A percentile compares a stretch with the other conserved stretches of the same genome.
Evolutionary conservation across 2,888 invertebrate species (phyloP).

Genomic region (Ligdia adustata): DNA sequence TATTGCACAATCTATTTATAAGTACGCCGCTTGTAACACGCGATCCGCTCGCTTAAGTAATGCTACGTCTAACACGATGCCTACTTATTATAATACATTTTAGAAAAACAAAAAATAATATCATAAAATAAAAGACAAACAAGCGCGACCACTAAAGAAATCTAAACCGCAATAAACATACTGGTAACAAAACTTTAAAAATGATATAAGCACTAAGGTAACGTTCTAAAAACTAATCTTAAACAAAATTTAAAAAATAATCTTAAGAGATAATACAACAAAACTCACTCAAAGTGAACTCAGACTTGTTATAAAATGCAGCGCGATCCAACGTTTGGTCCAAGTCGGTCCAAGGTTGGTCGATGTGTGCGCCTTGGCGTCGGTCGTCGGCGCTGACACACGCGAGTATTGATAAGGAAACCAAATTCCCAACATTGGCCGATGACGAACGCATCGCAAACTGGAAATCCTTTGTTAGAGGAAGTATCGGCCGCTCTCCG

Average conservation of each 20-base stretch:
- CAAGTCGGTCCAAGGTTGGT: conserved; percentile 56
- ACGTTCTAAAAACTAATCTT: conserved; percentile 49
- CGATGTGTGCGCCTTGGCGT: conserved; percentile 29
- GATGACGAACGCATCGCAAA: conserved; percentile 46
- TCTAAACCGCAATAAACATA: conserved; percentile 48
- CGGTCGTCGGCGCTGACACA: conserved; percentile 46
- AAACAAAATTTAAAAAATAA: conserved; percentile 56
- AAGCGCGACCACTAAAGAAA: conserved; percentile 23
- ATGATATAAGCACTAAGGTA: conserved; percentile 65
- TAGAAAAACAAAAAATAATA: conserved; percentile 27
- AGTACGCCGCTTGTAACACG: conserved; percentile 50
- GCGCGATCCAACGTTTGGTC: conserved; percentile 59
- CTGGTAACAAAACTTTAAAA: conserved; percentile 75
- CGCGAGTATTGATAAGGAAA: conserved; percentile 56
- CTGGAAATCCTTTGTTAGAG: conserved; percentile 42
- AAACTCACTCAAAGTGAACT: conserved; percentile 56
- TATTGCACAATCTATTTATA: conserved; percentile 57
- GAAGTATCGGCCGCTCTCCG: background rate
- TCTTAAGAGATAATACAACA: conserved; percentile 57
- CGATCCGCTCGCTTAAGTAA: conserved; percentile 42
- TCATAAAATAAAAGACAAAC: conserved; percentile 25
- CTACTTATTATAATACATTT: conserved; percentile 6
- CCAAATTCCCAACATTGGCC: conserved; percentile 45
- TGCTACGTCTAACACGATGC: conserved; percentile 27
- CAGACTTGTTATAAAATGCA: conserved; percentile 70